These are phyloP conservation scores for Notolabrus celidotus DNA, from an alignment of 2,797 vertebrate species.

Conservation along the genomic window DNA sequence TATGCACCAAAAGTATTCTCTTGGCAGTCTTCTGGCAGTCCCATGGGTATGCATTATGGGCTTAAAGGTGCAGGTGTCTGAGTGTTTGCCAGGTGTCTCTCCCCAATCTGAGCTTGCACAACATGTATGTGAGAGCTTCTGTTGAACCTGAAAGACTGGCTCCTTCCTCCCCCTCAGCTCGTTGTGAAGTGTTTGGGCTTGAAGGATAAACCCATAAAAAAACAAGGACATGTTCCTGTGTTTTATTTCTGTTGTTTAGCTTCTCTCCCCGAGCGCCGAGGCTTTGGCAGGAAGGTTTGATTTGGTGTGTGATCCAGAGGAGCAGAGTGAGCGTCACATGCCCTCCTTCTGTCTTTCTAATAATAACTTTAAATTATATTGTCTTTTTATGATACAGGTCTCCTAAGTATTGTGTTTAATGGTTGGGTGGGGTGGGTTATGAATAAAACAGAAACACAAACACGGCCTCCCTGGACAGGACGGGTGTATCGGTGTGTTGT, in stretches of 20 bases:
- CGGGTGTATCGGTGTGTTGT: conserved; percentile 8
- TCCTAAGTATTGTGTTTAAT: conserved; percentile 8
- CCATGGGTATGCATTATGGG: not conserved
- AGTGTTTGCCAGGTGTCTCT: not conserved
- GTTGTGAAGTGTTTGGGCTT: conserved; percentile 6
- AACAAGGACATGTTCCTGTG: not conserved
- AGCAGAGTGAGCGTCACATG: conserved; percentile 12
- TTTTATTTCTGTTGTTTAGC: conserved; percentile 2
- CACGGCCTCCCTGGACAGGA: conserved; percentile 17
- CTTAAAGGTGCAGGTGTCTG: not conserved
- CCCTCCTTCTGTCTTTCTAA: conserved; percentile 40
- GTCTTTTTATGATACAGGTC: conserved; percentile 29
- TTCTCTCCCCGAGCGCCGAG: not conserved
- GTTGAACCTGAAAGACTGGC: conserved; percentile 28
- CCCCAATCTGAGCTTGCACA: conserved; percentile 1
- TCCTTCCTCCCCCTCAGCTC: conserved; percentile 18
- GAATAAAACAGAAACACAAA: conserved; percentile 8
- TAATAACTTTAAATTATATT: conserved; percentile 39
- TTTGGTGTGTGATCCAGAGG: not conserved
- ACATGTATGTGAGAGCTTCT: conserved; percentile 22
- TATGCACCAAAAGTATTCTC: not conserved
- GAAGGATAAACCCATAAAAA: conserved; percentile 3
- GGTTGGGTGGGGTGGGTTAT: conserved; percentile 7
- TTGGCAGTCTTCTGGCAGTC: not conserved
- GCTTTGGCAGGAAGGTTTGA: conserved; percentile 10